A percentile compares a stretch with the other conserved stretches of the same genome.
phyloP scores from a whole-genome alignment of 2,797 vertebrate genomes.

The Picus viridis region DNA sequence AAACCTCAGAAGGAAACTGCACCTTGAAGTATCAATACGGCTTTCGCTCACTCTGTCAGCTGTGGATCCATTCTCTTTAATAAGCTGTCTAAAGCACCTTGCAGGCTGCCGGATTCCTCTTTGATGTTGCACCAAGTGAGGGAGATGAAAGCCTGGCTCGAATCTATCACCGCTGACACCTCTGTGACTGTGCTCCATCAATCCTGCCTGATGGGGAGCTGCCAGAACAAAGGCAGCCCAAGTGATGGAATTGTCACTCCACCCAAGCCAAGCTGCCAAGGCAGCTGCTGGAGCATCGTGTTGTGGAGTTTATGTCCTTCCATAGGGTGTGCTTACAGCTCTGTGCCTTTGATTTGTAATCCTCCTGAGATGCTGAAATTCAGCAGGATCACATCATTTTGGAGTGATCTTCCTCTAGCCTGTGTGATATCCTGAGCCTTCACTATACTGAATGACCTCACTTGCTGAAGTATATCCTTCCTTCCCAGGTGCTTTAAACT shows the following conservation, averaged over 20 bases:
- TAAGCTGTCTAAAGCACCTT: conserved; percentile 71
- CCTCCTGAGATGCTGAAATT: conserved; percentile 24
- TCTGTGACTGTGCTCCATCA: conserved; percentile 66
- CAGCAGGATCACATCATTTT: conserved; percentile 9
- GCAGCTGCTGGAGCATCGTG: conserved; percentile 42
- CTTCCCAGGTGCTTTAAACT: not conserved
- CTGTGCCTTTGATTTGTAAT: conserved; percentile 50
- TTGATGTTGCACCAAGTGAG: conserved; percentile 69
- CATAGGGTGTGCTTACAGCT: not conserved
- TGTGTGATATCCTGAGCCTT: not conserved
- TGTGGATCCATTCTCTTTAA: conserved; percentile 47
- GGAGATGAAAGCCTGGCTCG: conserved; percentile 70
- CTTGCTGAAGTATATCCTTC: not conserved
- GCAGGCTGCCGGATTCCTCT: conserved; percentile 62
- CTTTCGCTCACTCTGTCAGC: conserved; percentile 64
- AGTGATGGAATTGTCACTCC: conserved; percentile 62
- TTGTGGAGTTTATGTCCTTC: conserved; percentile 22
- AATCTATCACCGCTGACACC: conserved; percentile 74
- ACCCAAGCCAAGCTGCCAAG: conserved; percentile 53
- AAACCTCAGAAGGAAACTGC: not conserved
- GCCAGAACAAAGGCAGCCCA: conserved; percentile 69
- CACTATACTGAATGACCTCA: not conserved
- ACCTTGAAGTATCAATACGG: conserved; percentile 42
- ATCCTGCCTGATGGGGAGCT: conserved; percentile 55
- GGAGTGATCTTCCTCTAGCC: not conserved